Evolutionary conservation across 2,113 vertebrate genomes (phyloP), one percentile per base, ranked within the genome.

Genomic region (Poecilia latipinna): DNA sequence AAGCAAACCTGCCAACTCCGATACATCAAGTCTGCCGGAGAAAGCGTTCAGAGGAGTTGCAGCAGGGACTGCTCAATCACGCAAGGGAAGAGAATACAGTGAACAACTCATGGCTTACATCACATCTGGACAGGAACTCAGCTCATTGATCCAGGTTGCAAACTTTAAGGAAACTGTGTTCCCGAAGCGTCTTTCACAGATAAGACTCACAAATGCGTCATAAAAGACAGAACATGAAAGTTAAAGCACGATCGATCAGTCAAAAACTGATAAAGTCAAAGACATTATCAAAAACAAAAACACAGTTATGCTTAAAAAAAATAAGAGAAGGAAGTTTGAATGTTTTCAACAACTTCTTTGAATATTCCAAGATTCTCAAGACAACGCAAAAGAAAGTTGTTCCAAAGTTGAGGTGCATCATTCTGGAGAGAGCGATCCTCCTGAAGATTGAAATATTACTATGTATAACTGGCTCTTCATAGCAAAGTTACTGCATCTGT

Each of bases 1-100:
- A 93, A 94, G 91, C 90, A 89, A 91, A 94, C 91, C 93, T 95
- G 94, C 93, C 94, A 94, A 90, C 91, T 89, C 93, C 87, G 88
- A 93, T 94, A 95, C 86, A 90, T 94, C 92, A 94, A 93, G 90
- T 91, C 82, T 87, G 86, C 78, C 61, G 89, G 88, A 89, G 87
- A 73, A 87, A 86, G 72, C 42, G 79, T 79, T 83, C 83, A 78
- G 83, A 85, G 63, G 86, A 77, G 75, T 42, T 84, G 79, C 86
- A 65, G 73, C 72, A 51, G 75, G 82, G 80, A 78, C 77, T 24
- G 61, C 76, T 22, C 77, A 31, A 68, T 82, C 80, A 68, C 75
- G 66, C 77, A 71, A 29, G 74, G 42, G 82, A 19, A 78, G 72
- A 88, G 82, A 87, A 79, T 62, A 64, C 44, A 73, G 78, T 0